Base-by-base conservation (phyloP, 64 coral and sea anemone genomes). In the Porites australiensis region DNA sequence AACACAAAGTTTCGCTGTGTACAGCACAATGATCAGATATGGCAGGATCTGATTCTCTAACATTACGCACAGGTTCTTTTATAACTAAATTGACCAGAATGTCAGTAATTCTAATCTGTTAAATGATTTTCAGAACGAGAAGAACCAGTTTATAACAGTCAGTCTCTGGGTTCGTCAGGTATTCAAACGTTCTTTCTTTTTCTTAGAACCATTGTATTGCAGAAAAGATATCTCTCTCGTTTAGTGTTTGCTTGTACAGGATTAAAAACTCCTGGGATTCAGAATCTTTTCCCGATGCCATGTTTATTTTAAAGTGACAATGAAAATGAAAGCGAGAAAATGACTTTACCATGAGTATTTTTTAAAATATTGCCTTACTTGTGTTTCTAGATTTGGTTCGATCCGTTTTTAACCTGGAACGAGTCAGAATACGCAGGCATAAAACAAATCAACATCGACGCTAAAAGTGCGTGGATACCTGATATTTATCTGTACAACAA, bases 401-500 rank as follows among this genome's bases (percentile, higher is more conserved):
- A 97, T 62, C 81, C 80, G 73, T 71, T 90, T 70, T 86, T 97
- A 22, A 75, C 45, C 3, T 97, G 95, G 95, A 77, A 94, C 45
- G 23, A 75, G 14, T 52, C 69, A 53, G 47, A 94, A 16, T 94
- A 57, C 79, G 72, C 88, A 64, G 88, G 82, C 6, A 86, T 97
- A 4, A 43, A 64, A 9, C 73, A 86, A 80, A 90, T 97, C 43
- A 93, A 97, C 23, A 23, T 93, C 0, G 70, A 87, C 47, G 82
- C 82, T 5, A 83, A 90, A 18, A 64, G 55, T 46, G 82, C 94
- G 72, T 97, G 95, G 95, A 89, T 90, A 81, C 91, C 95, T 44
- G 95, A 97, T 69, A 90, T 97, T 6, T 93, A 94, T 90, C 88
- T 97, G 3, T 97, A 97, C 43, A 97, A 97, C 88, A 97, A 94